Conservation (phyloP, 2,888 invertebrate species). For the Metellina segmentata region DNA sequence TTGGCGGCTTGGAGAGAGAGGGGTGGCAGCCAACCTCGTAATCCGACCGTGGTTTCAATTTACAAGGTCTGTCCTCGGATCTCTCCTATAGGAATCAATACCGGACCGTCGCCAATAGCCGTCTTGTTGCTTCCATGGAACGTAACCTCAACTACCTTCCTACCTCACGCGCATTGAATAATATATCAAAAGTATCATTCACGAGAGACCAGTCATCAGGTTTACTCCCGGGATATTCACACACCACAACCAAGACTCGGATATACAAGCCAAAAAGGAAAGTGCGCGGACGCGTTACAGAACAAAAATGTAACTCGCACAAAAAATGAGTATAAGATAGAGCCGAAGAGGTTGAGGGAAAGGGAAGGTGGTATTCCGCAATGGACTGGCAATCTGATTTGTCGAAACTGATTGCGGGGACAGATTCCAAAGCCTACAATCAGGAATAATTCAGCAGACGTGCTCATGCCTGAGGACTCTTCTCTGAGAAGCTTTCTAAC, state of each 20-base stretch:
- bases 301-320: slow-evolving; percentile 9
- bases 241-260: too few species aligned
- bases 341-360: background rate
- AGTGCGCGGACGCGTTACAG: background rate
- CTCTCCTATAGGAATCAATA: too few species aligned
- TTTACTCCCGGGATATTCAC: background rate
- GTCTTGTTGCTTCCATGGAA: too few species aligned
- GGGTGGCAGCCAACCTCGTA: background rate
- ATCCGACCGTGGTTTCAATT: too few species aligned
- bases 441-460: slow-evolving; percentile 75
- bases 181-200: slow-evolving; percentile 9
- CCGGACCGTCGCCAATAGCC: too few species aligned
- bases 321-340: slow-evolving; percentile 14
- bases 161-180: background rate
- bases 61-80: too few species aligned
- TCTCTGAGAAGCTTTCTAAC: slow-evolving; percentile 54
- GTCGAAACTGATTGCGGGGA: slow-evolving; percentile 71
- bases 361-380: slow-evolving; percentile 35
- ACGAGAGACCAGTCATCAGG: slow-evolving; percentile 15
- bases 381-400: slow-evolving; percentile 73
- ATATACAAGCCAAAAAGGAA: background rate
- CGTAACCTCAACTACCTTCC: background rate
- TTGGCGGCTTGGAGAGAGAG: too few species aligned
- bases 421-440: slow-evolving; percentile 73
- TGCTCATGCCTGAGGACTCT: slow-evolving; percentile 54